Base-by-base conservation (phyloP, 2,888 invertebrate genomes). In the Drymonia ruficornis region DNA sequence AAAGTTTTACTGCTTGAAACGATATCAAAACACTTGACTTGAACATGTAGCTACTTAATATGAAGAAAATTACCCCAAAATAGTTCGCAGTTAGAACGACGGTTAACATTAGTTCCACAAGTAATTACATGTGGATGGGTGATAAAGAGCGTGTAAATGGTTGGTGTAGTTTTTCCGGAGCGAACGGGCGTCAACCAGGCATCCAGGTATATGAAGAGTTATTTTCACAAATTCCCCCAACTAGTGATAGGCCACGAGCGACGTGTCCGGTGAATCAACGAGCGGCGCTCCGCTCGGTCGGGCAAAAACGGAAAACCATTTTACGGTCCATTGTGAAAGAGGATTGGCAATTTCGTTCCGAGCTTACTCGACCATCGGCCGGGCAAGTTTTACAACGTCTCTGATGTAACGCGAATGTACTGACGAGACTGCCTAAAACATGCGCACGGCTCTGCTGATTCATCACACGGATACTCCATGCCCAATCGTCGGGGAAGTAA, bases 271-370 rank as follows among this genome's bases (percentile, higher is more conserved):
- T 85, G 89, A 89, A 86, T 87, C 89, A 91, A 90, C 88, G 88
- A 89, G 87, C 78, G 80, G 76, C 80, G 86, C 88, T 87, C 74
- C 89, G 90, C 86, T 87, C 83, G 89, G 86, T 84, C 88, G 87
- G 85, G 87, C 87, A 91, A 91, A 91, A 91, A 91, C 91, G 91
- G 91, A 86, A 91, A 90, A 90, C 91, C 91, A 92, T 91, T 92
- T 91, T 91, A 92, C 91, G 91, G 89, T 91, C 88, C 91, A 91
- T 92, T 91, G 91, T 92, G 90, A 86, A 89, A 87, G 89, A 87
- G 91, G 91, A 92, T 92, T 91, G 91, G 88, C 91, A 91, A 91
- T 92, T 91, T 90, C 87, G 89, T 85, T 86, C 83, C 79, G 81
- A 86, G 87, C 87, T 89, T 86, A 91, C 86, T 86, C 88, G 85